Percentiles rank a stretch among this genome's conserved stretches.
Conservation (phyloP, 37 sponge, comb jelly and placozoan species). For the Hormiphora californensis region DNA sequence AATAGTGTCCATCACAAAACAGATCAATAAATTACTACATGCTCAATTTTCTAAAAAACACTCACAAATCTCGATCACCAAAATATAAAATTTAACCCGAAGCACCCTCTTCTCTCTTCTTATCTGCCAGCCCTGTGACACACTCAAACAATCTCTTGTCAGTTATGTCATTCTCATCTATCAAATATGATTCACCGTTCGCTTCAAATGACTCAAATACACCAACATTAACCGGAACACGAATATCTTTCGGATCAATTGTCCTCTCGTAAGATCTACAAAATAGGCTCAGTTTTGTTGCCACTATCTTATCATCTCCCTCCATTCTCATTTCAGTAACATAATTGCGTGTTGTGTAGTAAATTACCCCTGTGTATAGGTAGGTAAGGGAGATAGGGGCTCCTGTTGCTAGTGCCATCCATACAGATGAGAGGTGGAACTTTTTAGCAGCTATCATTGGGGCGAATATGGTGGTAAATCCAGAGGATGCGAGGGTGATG, state of each 20-base stretch:
- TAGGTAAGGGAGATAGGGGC: neutral
- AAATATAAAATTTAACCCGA: no score
- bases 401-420: neutral
- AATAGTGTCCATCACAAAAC: no score
- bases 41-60: no score
- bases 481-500: neutral
- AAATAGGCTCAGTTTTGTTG: neutral
- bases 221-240: constrained; percentile 27
- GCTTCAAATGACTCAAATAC: constrained; percentile 23
- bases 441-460: neutral
- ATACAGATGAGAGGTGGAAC: neutral
- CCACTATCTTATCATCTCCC: neutral
- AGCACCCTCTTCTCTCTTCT: no score
- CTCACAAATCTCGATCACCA: no score
- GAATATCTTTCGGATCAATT: constrained; percentile 1
- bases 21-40: no score
- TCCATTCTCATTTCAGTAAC: constrained; percentile 13
- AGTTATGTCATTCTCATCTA: constrained; percentile 12
- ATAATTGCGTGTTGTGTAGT: neutral
- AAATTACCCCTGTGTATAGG: neutral
- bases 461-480: neutral
- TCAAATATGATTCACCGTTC: neutral
- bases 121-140: neutral
- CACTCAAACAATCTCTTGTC: neutral
- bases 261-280: neutral